A percentile compares a stretch with the other conserved stretches of the same genome.
phyloP scores from a whole-genome alignment of 2,113 vertebrate genomes.

The Puffinus mauretanicus region DNA sequence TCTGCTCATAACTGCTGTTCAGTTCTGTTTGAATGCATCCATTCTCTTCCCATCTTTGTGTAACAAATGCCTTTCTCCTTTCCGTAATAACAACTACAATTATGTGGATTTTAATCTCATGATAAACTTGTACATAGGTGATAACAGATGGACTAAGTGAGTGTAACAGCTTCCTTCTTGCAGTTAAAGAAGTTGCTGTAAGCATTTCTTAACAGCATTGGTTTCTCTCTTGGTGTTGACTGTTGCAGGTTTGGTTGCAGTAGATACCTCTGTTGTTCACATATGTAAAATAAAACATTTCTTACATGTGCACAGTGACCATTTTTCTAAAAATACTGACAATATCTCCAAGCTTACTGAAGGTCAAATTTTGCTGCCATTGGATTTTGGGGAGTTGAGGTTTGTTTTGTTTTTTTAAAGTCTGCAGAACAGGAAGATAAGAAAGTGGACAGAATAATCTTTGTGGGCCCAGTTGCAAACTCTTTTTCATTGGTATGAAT shows the following conservation, averaged over 20 bases:
- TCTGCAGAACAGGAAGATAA: not conserved
- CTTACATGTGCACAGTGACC: not conserved
- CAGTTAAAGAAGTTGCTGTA: not conserved
- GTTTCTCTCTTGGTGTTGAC: not conserved
- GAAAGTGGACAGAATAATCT: not conserved
- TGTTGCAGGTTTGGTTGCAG: not conserved
- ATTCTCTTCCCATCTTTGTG: not conserved
- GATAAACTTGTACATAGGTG: not conserved
- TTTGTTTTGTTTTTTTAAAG: not conserved
- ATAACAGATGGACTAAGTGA: not conserved
- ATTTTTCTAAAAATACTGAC: not conserved
- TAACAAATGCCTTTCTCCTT: not conserved
- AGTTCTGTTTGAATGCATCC: not conserved
- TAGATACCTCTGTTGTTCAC: not conserved
- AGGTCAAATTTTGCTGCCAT: not conserved
- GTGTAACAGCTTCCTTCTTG: not conserved
- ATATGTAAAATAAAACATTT: not conserved
- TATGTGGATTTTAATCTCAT: not conserved
- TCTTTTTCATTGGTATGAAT: not conserved
- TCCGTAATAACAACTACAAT: not conserved
- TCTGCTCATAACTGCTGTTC: not conserved
- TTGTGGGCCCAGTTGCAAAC: not conserved
- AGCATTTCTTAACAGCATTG: not conserved
- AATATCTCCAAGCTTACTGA: not conserved
- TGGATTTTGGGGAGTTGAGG: not conserved